phyloP scores from a whole-genome alignment of 2,113 vertebrate species.

The Gavia stellata region DNA sequence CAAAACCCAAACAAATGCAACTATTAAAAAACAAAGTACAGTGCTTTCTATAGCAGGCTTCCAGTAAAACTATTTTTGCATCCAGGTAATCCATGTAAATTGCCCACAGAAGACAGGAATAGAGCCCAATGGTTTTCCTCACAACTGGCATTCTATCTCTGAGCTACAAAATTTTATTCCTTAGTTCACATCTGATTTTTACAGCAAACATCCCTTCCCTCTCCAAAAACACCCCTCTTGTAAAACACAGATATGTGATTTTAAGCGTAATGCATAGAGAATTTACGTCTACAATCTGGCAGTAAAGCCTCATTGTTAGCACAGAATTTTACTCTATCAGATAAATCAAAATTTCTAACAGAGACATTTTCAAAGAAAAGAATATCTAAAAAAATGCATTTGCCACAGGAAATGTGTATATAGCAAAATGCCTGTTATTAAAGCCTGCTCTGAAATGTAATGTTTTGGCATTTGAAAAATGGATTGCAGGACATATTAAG shows the following conservation, averaged over 20 bases:
- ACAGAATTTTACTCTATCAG: neutral
- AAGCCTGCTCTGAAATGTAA: constrained; percentile 26
- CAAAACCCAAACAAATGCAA: neutral
- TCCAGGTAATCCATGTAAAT: neutral
- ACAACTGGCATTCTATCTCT: neutral
- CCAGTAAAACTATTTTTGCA: neutral
- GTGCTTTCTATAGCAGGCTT: neutral
- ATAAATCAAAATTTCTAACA: constrained; percentile 32
- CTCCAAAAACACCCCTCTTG: neutral
- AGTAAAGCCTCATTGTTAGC: constrained; percentile 21
- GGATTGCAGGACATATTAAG: neutral
- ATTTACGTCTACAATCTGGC: neutral
- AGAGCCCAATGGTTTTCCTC: neutral
- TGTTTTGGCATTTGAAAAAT: constrained; percentile 51
- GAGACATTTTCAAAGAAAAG: constrained; percentile 7
- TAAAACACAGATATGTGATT: neutral
- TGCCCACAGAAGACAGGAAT: neutral
- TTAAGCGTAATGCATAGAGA: neutral
- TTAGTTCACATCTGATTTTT: neutral
- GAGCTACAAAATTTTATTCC: neutral
- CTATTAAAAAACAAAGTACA: neutral
- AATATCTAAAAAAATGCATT: constrained; percentile 25
- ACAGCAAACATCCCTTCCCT: neutral
- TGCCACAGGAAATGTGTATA: constrained; percentile 29
- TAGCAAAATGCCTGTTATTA: constrained; percentile 48